phyloP scores from a whole-genome alignment of 2,113 vertebrate genomes.

The Leptodactylus fuscus region DNA sequence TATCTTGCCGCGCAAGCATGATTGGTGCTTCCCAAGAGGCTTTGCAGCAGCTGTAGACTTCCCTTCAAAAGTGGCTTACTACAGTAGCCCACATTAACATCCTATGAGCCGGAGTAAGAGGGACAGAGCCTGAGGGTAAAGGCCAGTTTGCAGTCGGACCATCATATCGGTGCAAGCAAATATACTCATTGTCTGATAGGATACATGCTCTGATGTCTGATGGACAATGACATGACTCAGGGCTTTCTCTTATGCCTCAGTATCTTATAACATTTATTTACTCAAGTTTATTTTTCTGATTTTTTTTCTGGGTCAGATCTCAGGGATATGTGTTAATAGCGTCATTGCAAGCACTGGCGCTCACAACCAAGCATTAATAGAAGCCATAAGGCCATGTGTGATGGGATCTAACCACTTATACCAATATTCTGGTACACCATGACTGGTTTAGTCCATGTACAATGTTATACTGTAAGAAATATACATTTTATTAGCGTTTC shows the following conservation, averaged over 20 bases:
- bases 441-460: too few species aligned
- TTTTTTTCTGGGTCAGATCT: background rate
- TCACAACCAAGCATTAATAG: background rate
- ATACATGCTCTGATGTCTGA: background rate
- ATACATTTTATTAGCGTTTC: too few species aligned
- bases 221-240: background rate
- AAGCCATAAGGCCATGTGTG: background rate
- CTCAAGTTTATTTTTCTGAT: background rate
- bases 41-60: constrained; percentile 46
- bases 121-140: constrained; percentile 6
- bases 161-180: background rate
- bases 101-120: background rate
- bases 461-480: background rate
- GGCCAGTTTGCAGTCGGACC: background rate
- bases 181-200: background rate
- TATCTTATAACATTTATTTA: background rate
- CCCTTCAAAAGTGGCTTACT: background rate
- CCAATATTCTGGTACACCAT: background rate
- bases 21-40: constrained; percentile 51
- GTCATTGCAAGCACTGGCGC: background rate
- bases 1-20: constrained; percentile 35
- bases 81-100: constrained; percentile 24
- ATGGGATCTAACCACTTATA: background rate
- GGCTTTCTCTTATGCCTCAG: background rate
- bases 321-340: background rate